phyloP scores from a whole-genome alignment of 2,113 vertebrate species.

The Nothoprocta perdicaria region DNA sequence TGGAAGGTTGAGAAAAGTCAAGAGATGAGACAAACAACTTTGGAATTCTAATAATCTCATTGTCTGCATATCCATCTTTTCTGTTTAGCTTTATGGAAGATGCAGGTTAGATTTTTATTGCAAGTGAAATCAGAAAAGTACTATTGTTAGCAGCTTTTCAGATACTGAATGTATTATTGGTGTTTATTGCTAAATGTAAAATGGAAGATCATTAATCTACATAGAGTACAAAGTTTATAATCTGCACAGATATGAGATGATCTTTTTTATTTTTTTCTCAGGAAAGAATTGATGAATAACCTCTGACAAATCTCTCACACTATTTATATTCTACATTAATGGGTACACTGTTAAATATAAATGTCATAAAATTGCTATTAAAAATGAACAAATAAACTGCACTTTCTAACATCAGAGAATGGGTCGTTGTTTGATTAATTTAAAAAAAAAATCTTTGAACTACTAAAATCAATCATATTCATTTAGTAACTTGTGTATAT shows the following conservation, averaged over 20 bases:
- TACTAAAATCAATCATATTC: not conserved
- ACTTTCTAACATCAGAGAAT: not conserved
- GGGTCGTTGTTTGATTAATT: not conserved
- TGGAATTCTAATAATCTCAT: not conserved
- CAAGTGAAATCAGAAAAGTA: not conserved
- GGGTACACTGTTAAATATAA: not conserved
- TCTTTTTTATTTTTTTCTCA: not conserved
- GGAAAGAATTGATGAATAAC: not conserved
- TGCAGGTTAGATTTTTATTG: not conserved
- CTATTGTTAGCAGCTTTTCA: not conserved
- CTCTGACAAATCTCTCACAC: not conserved
- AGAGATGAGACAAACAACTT: not conserved
- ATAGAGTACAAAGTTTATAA: not conserved
- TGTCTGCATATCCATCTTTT: not conserved
- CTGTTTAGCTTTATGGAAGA: not conserved
- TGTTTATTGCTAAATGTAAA: not conserved
- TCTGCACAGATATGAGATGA: not conserved
- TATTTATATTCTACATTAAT: not conserved
- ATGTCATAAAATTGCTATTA: not conserved
- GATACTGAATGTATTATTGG: not conserved
- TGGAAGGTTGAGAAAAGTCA: slow-evolving; percentile 10
- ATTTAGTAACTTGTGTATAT: not conserved
- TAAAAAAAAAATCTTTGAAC: not conserved
- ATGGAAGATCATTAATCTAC: not conserved
- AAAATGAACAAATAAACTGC: not conserved